A percentile compares a stretch with the other conserved stretches of the same genome.
Evolutionary conservation across 64 coral and sea anemone species (phyloP).

Genomic region (Montipora sp.): DNA sequence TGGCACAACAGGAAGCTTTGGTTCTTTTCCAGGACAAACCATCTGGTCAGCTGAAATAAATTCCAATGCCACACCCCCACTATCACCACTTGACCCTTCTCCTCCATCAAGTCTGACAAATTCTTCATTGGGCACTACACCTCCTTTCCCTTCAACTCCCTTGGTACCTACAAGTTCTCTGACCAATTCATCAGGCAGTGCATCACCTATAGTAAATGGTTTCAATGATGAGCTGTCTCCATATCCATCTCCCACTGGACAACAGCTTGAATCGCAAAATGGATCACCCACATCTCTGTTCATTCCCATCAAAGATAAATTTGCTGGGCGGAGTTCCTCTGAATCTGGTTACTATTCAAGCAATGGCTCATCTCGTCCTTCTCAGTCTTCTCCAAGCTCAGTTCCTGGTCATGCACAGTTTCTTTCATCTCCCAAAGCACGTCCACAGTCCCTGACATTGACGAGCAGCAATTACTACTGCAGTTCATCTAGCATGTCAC

Average conservation of each 20-base stretch:
- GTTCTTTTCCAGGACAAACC: conserved; percentile 89
- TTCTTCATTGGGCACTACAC: conserved; percentile 68
- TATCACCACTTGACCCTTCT: conserved; percentile 75
- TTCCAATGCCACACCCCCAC: conserved; percentile 68
- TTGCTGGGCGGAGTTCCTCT: conserved; percentile 75
- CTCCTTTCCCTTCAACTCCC: conserved; percentile 54
- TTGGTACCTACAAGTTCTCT: conserved; percentile 45
- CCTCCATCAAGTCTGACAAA: conserved; percentile 71
- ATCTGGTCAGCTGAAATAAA: conserved; percentile 91
- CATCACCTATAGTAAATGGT: conserved; percentile 88
- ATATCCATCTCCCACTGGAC: conserved; percentile 89
- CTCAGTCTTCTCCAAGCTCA: conserved; percentile 77
- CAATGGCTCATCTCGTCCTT: conserved; percentile 68
- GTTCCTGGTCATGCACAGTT: conserved; percentile 36
- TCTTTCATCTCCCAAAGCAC: conserved; percentile 69
- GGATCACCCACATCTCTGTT: conserved; percentile 68
- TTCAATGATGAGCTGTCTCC: conserved; percentile 90
- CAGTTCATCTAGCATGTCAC: conserved; percentile 92
- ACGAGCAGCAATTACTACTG: conserved; percentile 63
- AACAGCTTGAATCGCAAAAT: conserved; percentile 74
- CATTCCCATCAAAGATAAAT: conserved; percentile 83
- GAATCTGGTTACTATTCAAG: conserved; percentile 91
- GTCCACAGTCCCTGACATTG: conserved; percentile 58
- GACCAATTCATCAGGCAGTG: conserved; percentile 70
- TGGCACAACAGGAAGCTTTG: conserved; percentile 59